A percentile compares a stretch with the other conserved stretches of the same genome.
Conservation (phyloP, 1,140 invertebrate species). For the Zeugodacus cucurbitae region DNA sequence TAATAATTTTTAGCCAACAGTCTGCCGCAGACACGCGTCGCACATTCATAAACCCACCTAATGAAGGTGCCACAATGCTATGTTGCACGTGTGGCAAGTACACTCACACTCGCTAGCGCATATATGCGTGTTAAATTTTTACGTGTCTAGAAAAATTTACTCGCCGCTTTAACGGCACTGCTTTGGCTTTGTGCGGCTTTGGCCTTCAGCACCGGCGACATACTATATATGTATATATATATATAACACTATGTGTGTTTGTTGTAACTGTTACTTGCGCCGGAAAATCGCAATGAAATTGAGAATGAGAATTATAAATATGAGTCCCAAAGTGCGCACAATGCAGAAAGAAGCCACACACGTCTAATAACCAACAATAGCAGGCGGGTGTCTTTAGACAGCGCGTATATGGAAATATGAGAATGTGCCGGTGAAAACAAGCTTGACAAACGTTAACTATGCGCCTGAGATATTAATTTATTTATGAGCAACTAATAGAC, state of each 20-base stretch:
- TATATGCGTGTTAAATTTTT: neutral
- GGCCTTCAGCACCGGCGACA: neutral
- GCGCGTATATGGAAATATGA: neutral
- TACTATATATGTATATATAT: neutral
- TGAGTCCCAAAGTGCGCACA: neutral
- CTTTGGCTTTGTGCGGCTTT: neutral
- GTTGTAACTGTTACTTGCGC: neutral
- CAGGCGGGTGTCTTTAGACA: neutral
- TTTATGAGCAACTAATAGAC: conserved; percentile 3
- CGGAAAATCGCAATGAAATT: neutral
- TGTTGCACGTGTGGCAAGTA: conserved; percentile 13
- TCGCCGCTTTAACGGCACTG: neutral
- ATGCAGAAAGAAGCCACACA: neutral
- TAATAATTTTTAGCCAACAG: neutral
- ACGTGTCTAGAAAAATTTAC: neutral
- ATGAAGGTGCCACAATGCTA: neutral
- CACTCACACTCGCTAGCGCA: too few relatives aligned
- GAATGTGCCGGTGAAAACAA: neutral
- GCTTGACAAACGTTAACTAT: neutral
- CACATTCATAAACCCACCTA: neutral
- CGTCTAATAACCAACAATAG: neutral
- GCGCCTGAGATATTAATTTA: neutral
- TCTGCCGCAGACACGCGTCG: neutral
- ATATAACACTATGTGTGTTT: neutral
- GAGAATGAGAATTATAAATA: neutral